Conservation (phyloP, 2,888 invertebrate species). For the Strigamia crassipes region DNA sequence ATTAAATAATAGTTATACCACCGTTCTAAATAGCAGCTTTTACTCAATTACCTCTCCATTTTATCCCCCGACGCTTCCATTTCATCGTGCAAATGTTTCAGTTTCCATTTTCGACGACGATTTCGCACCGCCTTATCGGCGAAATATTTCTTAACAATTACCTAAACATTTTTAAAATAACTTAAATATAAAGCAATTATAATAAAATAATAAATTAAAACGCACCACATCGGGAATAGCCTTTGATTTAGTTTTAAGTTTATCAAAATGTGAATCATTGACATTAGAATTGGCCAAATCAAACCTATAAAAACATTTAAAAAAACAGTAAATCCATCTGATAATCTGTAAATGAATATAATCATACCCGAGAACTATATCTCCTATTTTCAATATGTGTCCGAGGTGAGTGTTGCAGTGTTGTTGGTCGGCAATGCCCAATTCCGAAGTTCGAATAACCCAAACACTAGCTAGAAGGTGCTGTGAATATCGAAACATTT, state of each 20-base stretch:
- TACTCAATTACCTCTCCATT: not conserved
- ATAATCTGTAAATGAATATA: too few relatives aligned
- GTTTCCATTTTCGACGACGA: slow-evolving; percentile 83
- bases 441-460: slow-evolving; percentile 84
- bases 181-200: not conserved
- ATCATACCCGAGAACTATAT: slow-evolving; percentile 84
- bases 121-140: slow-evolving; percentile 71
- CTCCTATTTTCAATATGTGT: slow-evolving; percentile 88
- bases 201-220: not conserved
- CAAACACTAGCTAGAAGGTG: slow-evolving; percentile 92
- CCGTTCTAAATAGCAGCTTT: not conserved
- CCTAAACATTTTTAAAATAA: slow-evolving; percentile 53
- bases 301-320: slow-evolving; percentile 66
- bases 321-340: not conserved
- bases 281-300: slow-evolving; percentile 88
- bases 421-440: slow-evolving; percentile 77
- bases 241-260: slow-evolving; percentile 67
- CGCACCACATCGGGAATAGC: slow-evolving; percentile 78
- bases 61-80: slow-evolving; percentile 7
- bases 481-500: slow-evolving; percentile 55
- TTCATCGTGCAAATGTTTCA: slow-evolving; percentile 75
- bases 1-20: not conserved
- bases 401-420: slow-evolving; percentile 94
- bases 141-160: slow-evolving; percentile 92
- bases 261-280: slow-evolving; percentile 87